Evolutionary conservation across 1,140 invertebrate species (phyloP).

Genomic region (Scaptodrosophila lebanonensis): DNA sequence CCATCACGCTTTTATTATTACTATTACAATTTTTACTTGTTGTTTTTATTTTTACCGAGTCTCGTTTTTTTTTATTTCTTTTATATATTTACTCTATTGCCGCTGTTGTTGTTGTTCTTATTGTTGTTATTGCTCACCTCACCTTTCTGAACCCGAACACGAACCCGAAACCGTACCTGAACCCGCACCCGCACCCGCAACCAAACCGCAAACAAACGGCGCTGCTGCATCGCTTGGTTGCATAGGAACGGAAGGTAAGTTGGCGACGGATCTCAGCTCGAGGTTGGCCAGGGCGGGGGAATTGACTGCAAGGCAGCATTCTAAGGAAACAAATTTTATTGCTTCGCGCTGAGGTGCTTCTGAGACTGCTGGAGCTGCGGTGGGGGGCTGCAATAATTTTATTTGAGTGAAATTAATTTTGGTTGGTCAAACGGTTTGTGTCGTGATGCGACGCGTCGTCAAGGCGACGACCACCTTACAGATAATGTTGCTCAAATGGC

Average conservation of each 20-base stretch:
- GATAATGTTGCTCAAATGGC: too few species aligned
- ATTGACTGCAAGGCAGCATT: conserved; percentile 6
- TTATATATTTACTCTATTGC: conserved; percentile 47
- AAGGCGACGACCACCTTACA: conserved; percentile 9
- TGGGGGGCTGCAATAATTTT: conserved; percentile 51
- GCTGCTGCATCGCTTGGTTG: conserved; percentile 22
- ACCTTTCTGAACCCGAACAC: background rate
- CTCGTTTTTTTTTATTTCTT: conserved; percentile 40
- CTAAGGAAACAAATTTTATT: conserved; percentile 53
- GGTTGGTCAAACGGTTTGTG: too few species aligned
- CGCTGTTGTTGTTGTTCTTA: conserved; percentile 29
- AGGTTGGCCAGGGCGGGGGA: background rate
- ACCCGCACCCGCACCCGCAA: background rate
- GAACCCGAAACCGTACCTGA: conserved; percentile 1
- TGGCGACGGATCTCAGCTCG: background rate
- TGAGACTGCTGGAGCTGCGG: too few species aligned
- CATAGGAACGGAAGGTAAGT: conserved; percentile 41
- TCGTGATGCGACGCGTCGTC: conserved; percentile 21
- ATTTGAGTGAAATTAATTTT: conserved; percentile 64
- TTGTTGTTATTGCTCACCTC: conserved; percentile 26
- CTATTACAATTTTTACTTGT: too few species aligned
- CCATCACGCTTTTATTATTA: conserved; percentile 59
- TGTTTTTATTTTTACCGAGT: conserved; percentile 19
- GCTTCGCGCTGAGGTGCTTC: too few species aligned
- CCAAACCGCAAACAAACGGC: conserved; percentile 10